Evolutionary conservation across 2,113 vertebrate genomes (phyloP), one percentile per base, ranked within the genome.

Genomic region (Himantopus leucocephalus): DNA sequence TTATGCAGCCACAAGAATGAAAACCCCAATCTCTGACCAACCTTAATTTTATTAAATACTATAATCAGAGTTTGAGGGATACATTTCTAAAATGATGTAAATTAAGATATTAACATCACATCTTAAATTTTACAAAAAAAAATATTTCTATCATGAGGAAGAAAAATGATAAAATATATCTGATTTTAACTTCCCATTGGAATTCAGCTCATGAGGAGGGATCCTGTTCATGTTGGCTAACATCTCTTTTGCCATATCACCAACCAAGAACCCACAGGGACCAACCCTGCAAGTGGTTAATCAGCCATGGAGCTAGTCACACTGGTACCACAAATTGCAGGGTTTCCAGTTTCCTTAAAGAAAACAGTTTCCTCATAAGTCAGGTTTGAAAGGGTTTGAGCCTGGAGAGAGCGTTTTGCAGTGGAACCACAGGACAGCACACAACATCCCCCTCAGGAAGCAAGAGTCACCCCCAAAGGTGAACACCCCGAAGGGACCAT

Each of bases 181-280:
- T 35, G 12, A 86, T 92, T 83, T 88, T 68, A 62, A 62, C 32
- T 81, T 74, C 23, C 37, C 59, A 6, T 1, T 87, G 52, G 41
- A 81, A 81, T 39, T 66, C 32, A 66, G 30, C 35, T 39, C 10
- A 18, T 13, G 8, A 85, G 27, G n/a, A 77, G 24, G 18, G 24
- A 77, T 41, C 9, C 12, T 58, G 45, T 60, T 73, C 23, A 19
- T 73, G 6, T 17, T 52, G 14, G 4, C 9, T 91, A 53, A 11
- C 10, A 22, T 37, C 5, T 52, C 70, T 76, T 59, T 56, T 41
- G 22, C 24, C 22, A 4, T 21, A 30, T 32, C 35, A 64, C 15
- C 21, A 91, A 19, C 10, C n/a, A 63, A 58, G 26, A 9, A 71
- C 18, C 5, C 0, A 0, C 18, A 78, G 19, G 9, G 23, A 50